Evolutionary conservation across 2,113 vertebrate species (phyloP).

Genomic region (Miniopterus natalensis): DNA sequence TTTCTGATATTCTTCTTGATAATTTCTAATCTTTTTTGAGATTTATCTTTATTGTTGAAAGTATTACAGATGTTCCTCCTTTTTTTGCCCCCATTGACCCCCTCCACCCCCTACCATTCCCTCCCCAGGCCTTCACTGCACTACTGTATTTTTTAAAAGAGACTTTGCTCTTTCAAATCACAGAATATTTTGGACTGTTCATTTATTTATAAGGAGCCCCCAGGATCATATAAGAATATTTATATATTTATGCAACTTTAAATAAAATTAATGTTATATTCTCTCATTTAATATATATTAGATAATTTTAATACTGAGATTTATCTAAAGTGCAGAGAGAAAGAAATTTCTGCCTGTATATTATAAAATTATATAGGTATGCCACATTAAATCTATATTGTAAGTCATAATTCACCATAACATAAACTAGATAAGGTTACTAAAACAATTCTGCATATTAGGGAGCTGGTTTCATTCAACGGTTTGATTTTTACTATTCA

Average conservation of each 20-base stretch:
- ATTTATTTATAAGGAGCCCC: slow-evolving; percentile 4
- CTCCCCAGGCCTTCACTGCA: no score
- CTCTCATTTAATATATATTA: not conserved
- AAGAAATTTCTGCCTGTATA: not conserved
- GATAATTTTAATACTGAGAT: not conserved
- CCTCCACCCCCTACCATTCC: no score
- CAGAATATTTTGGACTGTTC: not conserved
- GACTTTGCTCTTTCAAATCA: slow-evolving; percentile 40
- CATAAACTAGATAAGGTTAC: not conserved
- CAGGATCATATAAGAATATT: not conserved
- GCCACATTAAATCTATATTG: not conserved
- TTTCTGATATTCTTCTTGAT: not conserved
- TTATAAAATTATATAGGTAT: not conserved
- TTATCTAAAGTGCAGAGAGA: not conserved
- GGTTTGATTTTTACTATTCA: slow-evolving; percentile 48
- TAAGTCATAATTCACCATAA: not conserved
- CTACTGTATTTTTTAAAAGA: not conserved
- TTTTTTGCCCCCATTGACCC: no score
- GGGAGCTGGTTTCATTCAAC: slow-evolving; percentile 20
- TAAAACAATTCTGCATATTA: not conserved
- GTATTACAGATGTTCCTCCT: no score
- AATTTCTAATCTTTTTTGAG: not conserved
- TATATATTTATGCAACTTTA: not conserved
- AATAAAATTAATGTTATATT: not conserved
- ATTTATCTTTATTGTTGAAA: no score